A percentile compares a stretch with the other conserved stretches of the same genome.
phyloP scores from a whole-genome alignment of 2,888 invertebrate species.

The Cartodere bifasciata region DNA sequence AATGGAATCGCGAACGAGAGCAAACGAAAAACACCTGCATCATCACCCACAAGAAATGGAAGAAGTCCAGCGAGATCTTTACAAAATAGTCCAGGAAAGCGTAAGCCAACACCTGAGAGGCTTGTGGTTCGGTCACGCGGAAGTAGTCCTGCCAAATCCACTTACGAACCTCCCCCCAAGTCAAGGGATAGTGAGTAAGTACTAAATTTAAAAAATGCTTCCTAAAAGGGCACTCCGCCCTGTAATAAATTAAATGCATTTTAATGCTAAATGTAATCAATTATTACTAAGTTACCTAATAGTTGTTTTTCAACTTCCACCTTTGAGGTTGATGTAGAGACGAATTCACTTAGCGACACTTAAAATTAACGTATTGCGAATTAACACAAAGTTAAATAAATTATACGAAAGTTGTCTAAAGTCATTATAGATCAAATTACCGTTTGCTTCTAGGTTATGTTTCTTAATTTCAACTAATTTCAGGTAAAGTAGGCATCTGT shows the following conservation, averaged over 20 bases:
- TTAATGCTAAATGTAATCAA: no score
- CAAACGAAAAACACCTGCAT: slow-evolving; percentile 8
- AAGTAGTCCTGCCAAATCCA: slow-evolving; percentile 29
- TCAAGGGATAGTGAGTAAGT: slow-evolving; percentile 39
- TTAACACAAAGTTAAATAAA: no score
- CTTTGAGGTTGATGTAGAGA: background rate
- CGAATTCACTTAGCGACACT: background rate
- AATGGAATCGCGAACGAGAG: slow-evolving; percentile 12
- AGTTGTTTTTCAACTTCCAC: no score
- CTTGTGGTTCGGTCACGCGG: slow-evolving; percentile 25
- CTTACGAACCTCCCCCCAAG: slow-evolving; percentile 22
- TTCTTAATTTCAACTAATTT: no score
- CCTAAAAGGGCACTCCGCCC: no score
- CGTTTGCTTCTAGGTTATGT: no score
- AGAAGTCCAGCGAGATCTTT: slow-evolving; percentile 13
- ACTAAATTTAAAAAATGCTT: slow-evolving; percentile 2
- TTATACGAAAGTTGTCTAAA: no score
- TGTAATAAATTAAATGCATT: no score
- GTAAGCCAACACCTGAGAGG: slow-evolving; percentile 13
- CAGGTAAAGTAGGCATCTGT: no score
- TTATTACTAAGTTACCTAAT: no score
- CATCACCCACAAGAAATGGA: slow-evolving; percentile 9
- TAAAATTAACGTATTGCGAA: no score
- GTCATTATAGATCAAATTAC: no score
- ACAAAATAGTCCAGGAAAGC: slow-evolving; percentile 12